These are phyloP conservation scores for Petromus typicus DNA, from an alignment of 2,113 vertebrate species.

Conservation along the genomic window DNA sequence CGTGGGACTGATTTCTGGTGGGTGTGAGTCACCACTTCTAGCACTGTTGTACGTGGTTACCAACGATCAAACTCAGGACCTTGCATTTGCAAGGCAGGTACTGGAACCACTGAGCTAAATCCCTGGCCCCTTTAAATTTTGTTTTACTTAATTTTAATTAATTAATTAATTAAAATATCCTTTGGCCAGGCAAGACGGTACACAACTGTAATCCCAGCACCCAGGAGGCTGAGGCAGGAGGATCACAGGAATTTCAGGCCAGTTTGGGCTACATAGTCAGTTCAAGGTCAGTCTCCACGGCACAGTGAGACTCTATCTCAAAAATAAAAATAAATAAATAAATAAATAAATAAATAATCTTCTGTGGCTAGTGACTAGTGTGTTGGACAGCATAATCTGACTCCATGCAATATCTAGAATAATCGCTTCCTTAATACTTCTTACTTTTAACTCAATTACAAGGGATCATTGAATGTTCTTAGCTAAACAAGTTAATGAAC, in stretches of 20 bases:
- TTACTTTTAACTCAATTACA: conserved; percentile 6
- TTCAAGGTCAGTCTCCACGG: not conserved
- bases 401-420: not conserved
- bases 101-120: too few species aligned
- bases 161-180: conserved; percentile 32
- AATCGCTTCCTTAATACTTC: conserved; percentile 45
- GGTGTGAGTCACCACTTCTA: too few species aligned
- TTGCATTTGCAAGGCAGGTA: too few species aligned
- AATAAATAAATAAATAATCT: not conserved
- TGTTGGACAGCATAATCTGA: conserved; percentile 11
- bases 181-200: not conserved
- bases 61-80: too few species aligned
- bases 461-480: conserved; percentile 44
- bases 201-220: not conserved
- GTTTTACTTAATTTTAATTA: conserved; percentile 25
- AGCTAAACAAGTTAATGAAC: conserved; percentile 15
- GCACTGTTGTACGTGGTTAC: too few species aligned
- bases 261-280: not conserved
- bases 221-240: not conserved
- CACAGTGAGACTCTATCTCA: not conserved
- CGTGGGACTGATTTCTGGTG: too few species aligned
- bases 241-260: not conserved
- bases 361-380: not conserved
- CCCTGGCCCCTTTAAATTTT: too few species aligned
- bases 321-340: not conserved